Evolutionary conservation across 1,140 invertebrate genomes (phyloP).

Genomic region (Drosophila oshimai): DNA sequence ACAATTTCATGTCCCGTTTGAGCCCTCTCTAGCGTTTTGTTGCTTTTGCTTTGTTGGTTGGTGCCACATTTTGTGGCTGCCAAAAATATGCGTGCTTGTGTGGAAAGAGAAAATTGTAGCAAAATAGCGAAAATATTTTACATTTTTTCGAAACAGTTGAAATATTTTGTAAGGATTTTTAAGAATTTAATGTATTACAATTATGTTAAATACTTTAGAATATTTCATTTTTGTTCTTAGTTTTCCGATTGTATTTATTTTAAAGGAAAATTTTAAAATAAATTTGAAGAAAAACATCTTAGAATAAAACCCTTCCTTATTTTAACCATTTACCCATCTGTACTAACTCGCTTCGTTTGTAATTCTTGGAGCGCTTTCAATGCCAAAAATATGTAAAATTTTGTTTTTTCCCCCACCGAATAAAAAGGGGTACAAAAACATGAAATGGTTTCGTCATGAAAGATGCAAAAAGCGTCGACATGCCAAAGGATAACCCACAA

Average conservation of each 20-base stretch:
- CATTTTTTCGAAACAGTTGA: too few relatives aligned
- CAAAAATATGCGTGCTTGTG: conserved; percentile 58
- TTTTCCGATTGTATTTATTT: too few relatives aligned
- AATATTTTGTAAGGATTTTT: too few relatives aligned
- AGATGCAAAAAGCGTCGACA: conserved; percentile 49
- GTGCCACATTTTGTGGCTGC: conserved; percentile 67
- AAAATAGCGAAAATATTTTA: too few relatives aligned
- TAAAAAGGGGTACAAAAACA: conserved; percentile 27
- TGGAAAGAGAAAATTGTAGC: background rate
- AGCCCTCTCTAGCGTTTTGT: conserved; percentile 23
- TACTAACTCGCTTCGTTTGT: conserved; percentile 14
- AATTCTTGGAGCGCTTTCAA: conserved; percentile 52
- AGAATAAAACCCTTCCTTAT: background rate
- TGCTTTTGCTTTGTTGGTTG: conserved; percentile 31
- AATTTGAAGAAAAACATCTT: background rate
- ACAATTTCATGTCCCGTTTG: conserved; percentile 70
- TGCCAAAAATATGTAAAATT: conserved; percentile 71
- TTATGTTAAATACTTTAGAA: too few relatives aligned
- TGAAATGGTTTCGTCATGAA: conserved; percentile 53
- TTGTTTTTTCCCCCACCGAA: conserved; percentile 9
- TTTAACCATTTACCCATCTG: background rate
- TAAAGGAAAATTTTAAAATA: too few relatives aligned
- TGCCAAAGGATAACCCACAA: conserved; percentile 36
- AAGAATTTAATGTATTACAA: too few relatives aligned
- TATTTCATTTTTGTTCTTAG: too few relatives aligned